Conservation (phyloP, 1,140 invertebrate genomes). For the Drosophila dunni region DNA sequence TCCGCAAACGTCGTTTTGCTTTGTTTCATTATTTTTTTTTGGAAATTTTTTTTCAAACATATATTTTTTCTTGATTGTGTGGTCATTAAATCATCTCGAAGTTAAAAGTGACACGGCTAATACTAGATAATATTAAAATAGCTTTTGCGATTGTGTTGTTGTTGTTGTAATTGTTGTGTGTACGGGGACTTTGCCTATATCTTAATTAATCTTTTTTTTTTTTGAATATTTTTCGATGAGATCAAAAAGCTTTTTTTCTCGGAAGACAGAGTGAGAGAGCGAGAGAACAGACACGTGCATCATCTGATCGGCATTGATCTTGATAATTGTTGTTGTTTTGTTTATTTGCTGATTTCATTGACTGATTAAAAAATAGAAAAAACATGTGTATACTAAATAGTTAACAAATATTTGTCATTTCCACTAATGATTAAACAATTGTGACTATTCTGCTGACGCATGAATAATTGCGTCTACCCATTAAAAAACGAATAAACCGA, state of each 20-base stretch:
- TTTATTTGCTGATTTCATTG: slow-evolving; percentile 28
- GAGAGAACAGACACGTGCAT: slow-evolving; percentile 20
- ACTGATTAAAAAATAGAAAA: slow-evolving; percentile 29
- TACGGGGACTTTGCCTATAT: not conserved
- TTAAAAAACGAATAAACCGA: not conserved
- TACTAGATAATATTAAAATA: slow-evolving; percentile 4
- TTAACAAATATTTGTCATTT: slow-evolving; percentile 23
- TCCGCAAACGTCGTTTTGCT: slow-evolving; percentile 37
- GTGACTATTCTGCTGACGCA: slow-evolving; percentile 37
- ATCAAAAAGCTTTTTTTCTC: slow-evolving; percentile 6
- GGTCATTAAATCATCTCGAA: slow-evolving; percentile 67
- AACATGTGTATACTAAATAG: slow-evolving; percentile 18
- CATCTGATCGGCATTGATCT: slow-evolving; percentile 56
- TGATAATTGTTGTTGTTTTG: slow-evolving; percentile 24
- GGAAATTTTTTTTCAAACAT: slow-evolving; percentile 35
- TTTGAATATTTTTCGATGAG: slow-evolving; percentile 22
- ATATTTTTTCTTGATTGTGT: slow-evolving; percentile 55
- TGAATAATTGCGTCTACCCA: slow-evolving; percentile 1
- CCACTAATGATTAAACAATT: slow-evolving; percentile 7
- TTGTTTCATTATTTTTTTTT: slow-evolving; percentile 51
- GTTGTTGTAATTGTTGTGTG: slow-evolving; percentile 22
- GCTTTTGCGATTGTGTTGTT: slow-evolving; percentile 16
- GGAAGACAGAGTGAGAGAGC: not conserved
- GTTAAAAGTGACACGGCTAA: slow-evolving; percentile 35
- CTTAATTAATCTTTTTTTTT: slow-evolving; percentile 12